Conservation (phyloP, 1,140 invertebrate species). For the Vollenhovia emeryi region DNA sequence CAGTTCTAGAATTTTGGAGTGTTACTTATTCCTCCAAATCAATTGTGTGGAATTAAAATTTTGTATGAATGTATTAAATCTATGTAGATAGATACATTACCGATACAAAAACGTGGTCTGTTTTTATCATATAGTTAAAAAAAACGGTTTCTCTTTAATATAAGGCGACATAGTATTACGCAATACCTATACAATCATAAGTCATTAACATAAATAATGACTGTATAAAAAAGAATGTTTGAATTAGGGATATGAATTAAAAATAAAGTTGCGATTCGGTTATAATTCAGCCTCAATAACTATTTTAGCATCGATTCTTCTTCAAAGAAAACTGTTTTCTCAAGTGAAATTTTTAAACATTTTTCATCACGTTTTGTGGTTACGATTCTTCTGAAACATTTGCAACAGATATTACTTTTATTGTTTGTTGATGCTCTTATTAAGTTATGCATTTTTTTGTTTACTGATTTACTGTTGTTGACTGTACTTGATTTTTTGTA, state of each 20-base stretch:
- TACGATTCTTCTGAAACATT: not conserved
- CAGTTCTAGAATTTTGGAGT: not conserved
- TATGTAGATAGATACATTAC: not conserved
- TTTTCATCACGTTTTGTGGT: not conserved
- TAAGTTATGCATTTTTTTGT: not conserved
- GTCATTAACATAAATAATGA: not conserved
- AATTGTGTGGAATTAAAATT: not conserved
- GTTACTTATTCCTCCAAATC: constrained; percentile 24
- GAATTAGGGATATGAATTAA: not conserved
- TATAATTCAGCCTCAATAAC: not conserved
- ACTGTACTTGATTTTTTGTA: not conserved
- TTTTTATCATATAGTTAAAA: not conserved
- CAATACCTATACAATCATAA: not conserved
- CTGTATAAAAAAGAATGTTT: not conserved
- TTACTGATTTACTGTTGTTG: too few species aligned
- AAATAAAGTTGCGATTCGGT: not conserved
- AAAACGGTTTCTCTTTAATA: not conserved
- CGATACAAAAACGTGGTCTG: not conserved
- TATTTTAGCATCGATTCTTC: not conserved
- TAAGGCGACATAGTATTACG: not conserved
- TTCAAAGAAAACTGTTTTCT: not conserved
- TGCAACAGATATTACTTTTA: not conserved
- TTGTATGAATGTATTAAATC: constrained; percentile 13
- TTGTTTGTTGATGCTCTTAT: too few species aligned
- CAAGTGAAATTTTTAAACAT: not conserved